A percentile compares a stretch with the other conserved stretches of the same genome.
Evolutionary conservation across 2,113 vertebrate species (phyloP).

Genomic region (Sturnira hondurensis): DNA sequence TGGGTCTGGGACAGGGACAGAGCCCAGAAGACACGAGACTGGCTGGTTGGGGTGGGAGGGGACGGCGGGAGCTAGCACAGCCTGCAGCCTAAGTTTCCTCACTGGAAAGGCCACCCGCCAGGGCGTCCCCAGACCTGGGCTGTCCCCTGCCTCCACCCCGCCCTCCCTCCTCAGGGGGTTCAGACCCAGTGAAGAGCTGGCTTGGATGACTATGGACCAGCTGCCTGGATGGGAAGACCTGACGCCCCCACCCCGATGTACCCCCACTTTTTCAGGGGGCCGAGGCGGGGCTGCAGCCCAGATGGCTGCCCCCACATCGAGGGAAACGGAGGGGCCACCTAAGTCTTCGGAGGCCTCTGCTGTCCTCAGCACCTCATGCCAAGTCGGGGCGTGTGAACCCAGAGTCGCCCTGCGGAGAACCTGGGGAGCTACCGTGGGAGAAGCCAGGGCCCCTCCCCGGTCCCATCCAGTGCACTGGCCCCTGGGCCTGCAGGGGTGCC

Average conservation of each 20-base stretch:
- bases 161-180: not conserved
- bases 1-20: not conserved
- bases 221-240: not conserved
- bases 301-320: not conserved
- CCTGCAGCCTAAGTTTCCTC: not conserved
- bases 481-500: not conserved
- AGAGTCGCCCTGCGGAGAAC: not conserved
- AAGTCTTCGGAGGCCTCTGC: not conserved
- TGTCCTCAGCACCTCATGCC: not conserved
- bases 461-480: not conserved
- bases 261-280: not conserved
- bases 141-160: not conserved
- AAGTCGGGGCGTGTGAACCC: not conserved
- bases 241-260: not conserved
- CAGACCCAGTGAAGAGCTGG: not conserved
- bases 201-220: not conserved
- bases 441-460: not conserved
- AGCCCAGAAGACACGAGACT: accelerated
- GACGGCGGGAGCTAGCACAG: accelerated
- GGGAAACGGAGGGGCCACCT: accelerated
- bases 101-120: no score
- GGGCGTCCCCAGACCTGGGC: not conserved
- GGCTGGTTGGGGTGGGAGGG: no score
- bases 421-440: not conserved
- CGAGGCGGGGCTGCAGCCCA: not conserved